Percentiles rank a stretch among this genome's conserved stretches.
Conservation (phyloP, 37 sponge, comb jelly and placozoan genomes). For the Diacarnus erythraeanus region DNA sequence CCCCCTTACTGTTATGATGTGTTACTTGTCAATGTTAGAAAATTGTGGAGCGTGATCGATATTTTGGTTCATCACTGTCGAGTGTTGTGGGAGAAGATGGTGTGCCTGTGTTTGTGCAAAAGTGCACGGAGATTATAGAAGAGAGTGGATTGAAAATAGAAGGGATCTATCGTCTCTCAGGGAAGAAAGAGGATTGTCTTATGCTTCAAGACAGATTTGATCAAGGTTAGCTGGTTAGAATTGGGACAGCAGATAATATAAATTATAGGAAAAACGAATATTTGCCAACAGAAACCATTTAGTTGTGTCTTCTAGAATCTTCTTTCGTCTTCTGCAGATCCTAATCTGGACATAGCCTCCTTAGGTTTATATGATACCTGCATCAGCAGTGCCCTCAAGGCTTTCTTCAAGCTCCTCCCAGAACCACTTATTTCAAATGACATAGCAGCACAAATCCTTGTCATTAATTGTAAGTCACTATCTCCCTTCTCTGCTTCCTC, state of each 20-base stretch:
- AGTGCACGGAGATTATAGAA: slow-evolving; percentile 35
- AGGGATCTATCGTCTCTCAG: slow-evolving; percentile 78
- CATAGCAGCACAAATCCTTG: slow-evolving; percentile 39
- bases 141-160: slow-evolving; percentile 35
- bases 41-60: slow-evolving; percentile 11
- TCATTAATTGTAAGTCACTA: slow-evolving; percentile 37
- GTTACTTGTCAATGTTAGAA: not conserved
- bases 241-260: not conserved
- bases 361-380: slow-evolving; percentile 37
- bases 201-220: slow-evolving; percentile 69
- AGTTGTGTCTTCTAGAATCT: too few relatives aligned
- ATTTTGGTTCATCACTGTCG: slow-evolving; percentile 62
- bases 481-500: not conserved
- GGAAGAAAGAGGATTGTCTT: slow-evolving; percentile 66
- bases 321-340: too few relatives aligned
- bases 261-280: not conserved
- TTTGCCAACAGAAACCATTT: too few relatives aligned
- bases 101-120: slow-evolving; percentile 53
- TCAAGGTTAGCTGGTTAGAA: slow-evolving; percentile 35
- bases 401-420: slow-evolving; percentile 74
- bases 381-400: slow-evolving; percentile 54
- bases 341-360: slow-evolving; percentile 40
- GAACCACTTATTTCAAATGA: slow-evolving; percentile 63
- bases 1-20: too few relatives aligned
- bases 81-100: slow-evolving; percentile 37